Base-by-base conservation (phyloP, 2,888 invertebrate species). In the Cinara cedri region DNA sequence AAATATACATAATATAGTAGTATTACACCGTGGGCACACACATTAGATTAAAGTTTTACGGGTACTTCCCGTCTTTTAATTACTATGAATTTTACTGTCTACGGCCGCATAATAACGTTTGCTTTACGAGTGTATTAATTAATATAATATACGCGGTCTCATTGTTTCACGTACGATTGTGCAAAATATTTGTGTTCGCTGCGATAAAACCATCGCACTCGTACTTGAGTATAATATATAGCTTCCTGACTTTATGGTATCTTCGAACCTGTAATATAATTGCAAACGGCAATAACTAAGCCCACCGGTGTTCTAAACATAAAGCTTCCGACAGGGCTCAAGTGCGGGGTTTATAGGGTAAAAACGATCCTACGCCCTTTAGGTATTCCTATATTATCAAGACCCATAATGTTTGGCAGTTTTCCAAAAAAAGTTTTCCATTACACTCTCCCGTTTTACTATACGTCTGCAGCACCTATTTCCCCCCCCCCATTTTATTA, bases 321-420 rank as follows among this genome's bases (percentile, higher is more conserved):
- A 76, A 76, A 68, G 66, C 62, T 62, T 62, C 49, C 60, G 62
- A 49, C 62, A 14, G 14, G 60, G 62, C 51, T 74, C 21, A 34
- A 19, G 16, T n/a, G n/a, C n/a, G 51, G 34, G 34, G 6, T 34
- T 6, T 34, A 42, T 34, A 62, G 34, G 72, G 34, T 49, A 62
- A 62, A 62, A 60, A 60, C 60, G 16, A 60, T 46, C 72, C 60
- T 19, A n/a, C 57, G 26, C 26, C 57, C 8, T 46, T 72, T 51
- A 26, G 46, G 44, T 19, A 14, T 44, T 14, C 42, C 11, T 44
- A 24, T n/a, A 46, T 46, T 13, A 0, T 1, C 65, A 14, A 1
- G 24, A 34, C 34, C 34, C 34, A 34, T 4, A 4, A 34, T 16
- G 21, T 42, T 42, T 72, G 71, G 71, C 71, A 46, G 44, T 44